These are phyloP conservation scores for Spicauda simplicius DNA, from an alignment of 2,888 invertebrate species.

Conservation along the genomic window DNA sequence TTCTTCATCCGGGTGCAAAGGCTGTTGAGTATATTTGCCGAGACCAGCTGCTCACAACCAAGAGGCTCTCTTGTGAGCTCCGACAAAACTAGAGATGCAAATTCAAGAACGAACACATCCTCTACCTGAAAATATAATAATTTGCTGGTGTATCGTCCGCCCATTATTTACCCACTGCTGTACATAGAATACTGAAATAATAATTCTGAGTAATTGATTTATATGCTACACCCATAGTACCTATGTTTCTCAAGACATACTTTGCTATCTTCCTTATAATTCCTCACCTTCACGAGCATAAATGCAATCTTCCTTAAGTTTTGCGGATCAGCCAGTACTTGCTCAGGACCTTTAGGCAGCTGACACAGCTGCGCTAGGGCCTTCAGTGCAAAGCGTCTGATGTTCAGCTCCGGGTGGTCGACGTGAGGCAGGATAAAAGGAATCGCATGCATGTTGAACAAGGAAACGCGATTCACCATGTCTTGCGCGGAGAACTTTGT, in stretches of 20 bases:
- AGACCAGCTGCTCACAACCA: conserved; percentile 75
- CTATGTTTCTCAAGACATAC: too few relatives aligned
- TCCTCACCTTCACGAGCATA: conserved; percentile 66
- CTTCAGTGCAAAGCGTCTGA: conserved; percentile 79
- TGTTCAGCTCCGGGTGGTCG: conserved; percentile 68
- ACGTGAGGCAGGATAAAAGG: conserved; percentile 66
- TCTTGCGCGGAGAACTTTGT: conserved; percentile 77
- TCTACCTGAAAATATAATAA: conserved; percentile 57
- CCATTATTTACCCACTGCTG: too few relatives aligned
- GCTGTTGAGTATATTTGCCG: conserved; percentile 72
- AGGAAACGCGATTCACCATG: conserved; percentile 62
- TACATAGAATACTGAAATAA: too few relatives aligned
- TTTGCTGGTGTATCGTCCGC: too few relatives aligned
- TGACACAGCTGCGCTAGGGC: conserved; percentile 80
- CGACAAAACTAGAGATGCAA: conserved; percentile 77
- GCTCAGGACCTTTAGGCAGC: conserved; percentile 73
- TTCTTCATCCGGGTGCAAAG: conserved; percentile 78
- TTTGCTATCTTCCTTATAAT: neutral
- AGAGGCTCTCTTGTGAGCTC: conserved; percentile 78
- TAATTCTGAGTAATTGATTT: too few relatives aligned
- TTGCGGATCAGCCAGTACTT: conserved; percentile 64
- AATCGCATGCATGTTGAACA: conserved; percentile 66
- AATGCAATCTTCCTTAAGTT: conserved; percentile 72
- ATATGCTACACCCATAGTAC: too few relatives aligned
- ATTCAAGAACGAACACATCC: conserved; percentile 82